Conservation (phyloP, 2,888 invertebrate genomes). For the Chrysolina oricalcia region DNA sequence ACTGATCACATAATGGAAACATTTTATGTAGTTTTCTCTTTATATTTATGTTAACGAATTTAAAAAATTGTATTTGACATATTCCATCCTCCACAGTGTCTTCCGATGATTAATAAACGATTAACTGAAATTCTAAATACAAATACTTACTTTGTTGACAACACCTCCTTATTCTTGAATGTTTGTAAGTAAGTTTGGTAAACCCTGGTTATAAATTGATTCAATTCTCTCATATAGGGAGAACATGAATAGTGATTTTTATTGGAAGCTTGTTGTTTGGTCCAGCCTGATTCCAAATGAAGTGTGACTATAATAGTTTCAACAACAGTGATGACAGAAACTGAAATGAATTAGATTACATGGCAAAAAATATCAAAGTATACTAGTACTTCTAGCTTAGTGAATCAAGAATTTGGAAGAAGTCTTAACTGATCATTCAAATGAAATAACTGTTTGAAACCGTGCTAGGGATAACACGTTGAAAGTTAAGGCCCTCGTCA, state of each 20-base stretch:
- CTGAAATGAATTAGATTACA: slow-evolving; percentile 63
- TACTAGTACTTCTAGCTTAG: too few relatives aligned
- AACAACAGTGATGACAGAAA: slow-evolving; percentile 88
- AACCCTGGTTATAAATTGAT: slow-evolving; percentile 84
- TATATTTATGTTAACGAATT: too few relatives aligned
- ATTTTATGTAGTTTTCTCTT: too few relatives aligned
- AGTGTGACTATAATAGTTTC: slow-evolving; percentile 94
- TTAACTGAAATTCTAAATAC: not conserved
- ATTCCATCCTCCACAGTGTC: too few relatives aligned
- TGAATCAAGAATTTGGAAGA: too few relatives aligned
- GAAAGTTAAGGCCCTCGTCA: too few relatives aligned
- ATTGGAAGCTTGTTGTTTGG: slow-evolving; percentile 63
- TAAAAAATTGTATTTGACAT: too few relatives aligned
- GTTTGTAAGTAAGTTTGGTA: slow-evolving; percentile 80
- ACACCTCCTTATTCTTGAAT: slow-evolving; percentile 80
- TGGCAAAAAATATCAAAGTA: not conserved
- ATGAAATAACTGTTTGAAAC: too few relatives aligned
- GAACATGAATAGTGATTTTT: slow-evolving; percentile 74
- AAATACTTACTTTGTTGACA: slow-evolving; percentile 75
- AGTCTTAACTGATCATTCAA: too few relatives aligned
- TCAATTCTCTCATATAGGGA: slow-evolving; percentile 94
- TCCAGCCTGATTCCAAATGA: slow-evolving; percentile 82
- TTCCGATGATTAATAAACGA: too few relatives aligned
- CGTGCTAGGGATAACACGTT: too few relatives aligned
- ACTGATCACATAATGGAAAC: too few relatives aligned